phyloP scores from a whole-genome alignment of 2,888 invertebrate species.

The Notodonta dromedarius region DNA sequence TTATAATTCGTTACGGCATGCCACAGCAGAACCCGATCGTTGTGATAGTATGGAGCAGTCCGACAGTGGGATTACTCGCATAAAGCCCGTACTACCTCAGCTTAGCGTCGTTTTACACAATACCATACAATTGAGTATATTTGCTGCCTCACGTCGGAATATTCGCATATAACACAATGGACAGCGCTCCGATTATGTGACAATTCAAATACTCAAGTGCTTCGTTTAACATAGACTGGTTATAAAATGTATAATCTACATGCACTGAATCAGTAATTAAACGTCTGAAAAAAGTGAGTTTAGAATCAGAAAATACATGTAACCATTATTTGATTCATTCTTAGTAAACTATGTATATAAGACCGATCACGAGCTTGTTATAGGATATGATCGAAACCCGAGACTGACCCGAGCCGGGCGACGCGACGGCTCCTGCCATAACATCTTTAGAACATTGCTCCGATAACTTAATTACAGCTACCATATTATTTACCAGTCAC shows the following conservation, averaged over 20 bases:
- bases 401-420: not conserved
- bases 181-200: not conserved
- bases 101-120: constrained; percentile 4
- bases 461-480: constrained; percentile 4
- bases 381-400: constrained; percentile 3
- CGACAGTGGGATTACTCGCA: constrained; percentile 7
- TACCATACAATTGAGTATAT: constrained; percentile 1
- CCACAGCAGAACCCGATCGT: not conserved
- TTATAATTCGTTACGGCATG: not conserved
- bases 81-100: not conserved
- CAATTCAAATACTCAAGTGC: not conserved
- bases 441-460: not conserved
- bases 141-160: not conserved
- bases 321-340: not conserved
- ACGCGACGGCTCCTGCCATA: not conserved
- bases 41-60: not conserved
- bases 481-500: not conserved
- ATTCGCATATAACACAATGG: not conserved
- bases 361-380: not conserved
- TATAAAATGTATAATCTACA: not conserved
- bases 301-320: no score
- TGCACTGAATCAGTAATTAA: no score
- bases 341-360: not conserved
- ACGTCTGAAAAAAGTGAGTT: no score
- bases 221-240: not conserved